phyloP scores from a whole-genome alignment of 1,140 invertebrate species.

The Aethina tumida region DNA sequence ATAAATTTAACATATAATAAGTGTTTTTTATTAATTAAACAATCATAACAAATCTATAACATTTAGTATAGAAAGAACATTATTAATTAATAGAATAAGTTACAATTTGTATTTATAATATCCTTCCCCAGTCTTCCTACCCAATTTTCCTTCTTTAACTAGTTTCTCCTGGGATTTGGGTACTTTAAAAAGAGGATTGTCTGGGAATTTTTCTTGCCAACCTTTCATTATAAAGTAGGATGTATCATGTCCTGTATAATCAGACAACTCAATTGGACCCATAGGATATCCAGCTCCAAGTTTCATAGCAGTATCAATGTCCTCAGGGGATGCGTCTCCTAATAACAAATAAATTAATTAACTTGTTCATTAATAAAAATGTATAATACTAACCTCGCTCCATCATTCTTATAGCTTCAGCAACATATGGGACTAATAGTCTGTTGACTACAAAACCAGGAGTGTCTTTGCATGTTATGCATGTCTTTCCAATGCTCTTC shows the following conservation, averaged over 20 bases:
- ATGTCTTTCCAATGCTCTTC: conserved; percentile 65
- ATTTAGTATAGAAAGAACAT: neutral
- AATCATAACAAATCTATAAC: neutral
- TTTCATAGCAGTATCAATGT: conserved; percentile 80
- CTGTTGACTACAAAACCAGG: conserved; percentile 81
- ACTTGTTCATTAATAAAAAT: conserved; percentile 2
- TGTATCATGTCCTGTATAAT: conserved; percentile 73
- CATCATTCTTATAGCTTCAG: conserved; percentile 62
- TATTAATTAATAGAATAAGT: conserved; percentile 42
- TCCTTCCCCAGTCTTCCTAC: conserved; percentile 76
- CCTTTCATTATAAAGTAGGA: conserved; percentile 52
- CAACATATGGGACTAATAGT: conserved; percentile 65
- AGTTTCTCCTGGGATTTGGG: conserved; percentile 57
- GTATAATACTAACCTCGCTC: conserved; percentile 52
- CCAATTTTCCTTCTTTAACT: conserved; percentile 71
- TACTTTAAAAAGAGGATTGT: conserved; percentile 63
- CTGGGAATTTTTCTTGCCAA: conserved; percentile 67
- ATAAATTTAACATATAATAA: no score
- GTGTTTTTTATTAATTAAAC: no score
- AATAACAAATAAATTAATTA: conserved; percentile 13
- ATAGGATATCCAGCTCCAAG: conserved; percentile 77
- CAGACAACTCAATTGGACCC: conserved; percentile 72
- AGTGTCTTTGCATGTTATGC: conserved; percentile 75
- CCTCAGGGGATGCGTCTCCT: conserved; percentile 58
- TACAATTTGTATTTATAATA: conserved; percentile 80